These are phyloP conservation scores for Phaetusa simplex DNA, from an alignment of 2,113 vertebrate species.

Conservation along the genomic window DNA sequence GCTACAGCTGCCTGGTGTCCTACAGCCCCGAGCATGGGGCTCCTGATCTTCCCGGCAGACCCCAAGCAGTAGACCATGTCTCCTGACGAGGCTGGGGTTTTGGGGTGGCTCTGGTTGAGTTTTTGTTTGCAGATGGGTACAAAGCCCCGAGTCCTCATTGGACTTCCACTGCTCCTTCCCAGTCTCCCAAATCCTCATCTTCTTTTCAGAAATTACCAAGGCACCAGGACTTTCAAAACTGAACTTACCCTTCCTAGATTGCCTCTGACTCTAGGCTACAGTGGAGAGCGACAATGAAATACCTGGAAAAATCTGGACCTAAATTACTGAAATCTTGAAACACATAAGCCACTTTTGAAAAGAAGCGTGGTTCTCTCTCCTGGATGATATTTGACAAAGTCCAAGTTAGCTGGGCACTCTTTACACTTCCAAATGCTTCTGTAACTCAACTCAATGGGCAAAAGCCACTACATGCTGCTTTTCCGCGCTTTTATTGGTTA, in stretches of 20 bases:
- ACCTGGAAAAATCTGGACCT: neutral
- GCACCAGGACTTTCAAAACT: neutral
- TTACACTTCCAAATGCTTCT: neutral
- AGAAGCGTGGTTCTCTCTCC: neutral
- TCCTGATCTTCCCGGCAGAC: rapidly evolving
- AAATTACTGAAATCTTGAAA: neutral
- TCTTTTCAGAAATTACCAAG: neutral
- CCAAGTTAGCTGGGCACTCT: rapidly evolving
- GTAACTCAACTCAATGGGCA: neutral
- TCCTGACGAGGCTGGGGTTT: neutral
- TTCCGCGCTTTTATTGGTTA: neutral
- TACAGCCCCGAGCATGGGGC: neutral
- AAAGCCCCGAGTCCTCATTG: rapidly evolving
- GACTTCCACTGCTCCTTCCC: neutral
- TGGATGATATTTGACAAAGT: neutral
- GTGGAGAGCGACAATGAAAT: neutral
- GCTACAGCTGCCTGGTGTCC: neutral
- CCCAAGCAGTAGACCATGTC: neutral
- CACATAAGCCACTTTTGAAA: neutral
- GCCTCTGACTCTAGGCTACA: rapidly evolving
- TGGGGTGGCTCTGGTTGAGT: rapidly evolving
- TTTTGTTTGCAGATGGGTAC: neutral
- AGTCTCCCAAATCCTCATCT: neutral
- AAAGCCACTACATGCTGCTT: neutral
- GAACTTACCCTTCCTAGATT: neutral